phyloP scores from a whole-genome alignment of 2,113 vertebrate species.

The Plotosus lineatus region DNA sequence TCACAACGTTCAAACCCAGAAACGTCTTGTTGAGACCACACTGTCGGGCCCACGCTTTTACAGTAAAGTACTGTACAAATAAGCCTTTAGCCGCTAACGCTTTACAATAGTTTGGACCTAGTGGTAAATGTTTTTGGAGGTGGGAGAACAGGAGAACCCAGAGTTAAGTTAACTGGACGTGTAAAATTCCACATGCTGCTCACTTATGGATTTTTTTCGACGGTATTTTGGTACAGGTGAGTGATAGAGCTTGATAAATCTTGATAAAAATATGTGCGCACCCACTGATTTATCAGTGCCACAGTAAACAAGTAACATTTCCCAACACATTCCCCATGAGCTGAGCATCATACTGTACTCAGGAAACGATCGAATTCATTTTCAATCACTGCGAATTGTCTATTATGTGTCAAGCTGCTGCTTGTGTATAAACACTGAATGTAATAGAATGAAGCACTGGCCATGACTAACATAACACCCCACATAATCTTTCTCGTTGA shows the following conservation, averaged over 20 bases:
- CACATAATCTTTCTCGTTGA: neutral
- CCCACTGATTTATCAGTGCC: neutral
- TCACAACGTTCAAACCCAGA: too few relatives aligned
- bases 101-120: neutral
- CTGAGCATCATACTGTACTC: too few relatives aligned
- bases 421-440: neutral
- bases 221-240: neutral
- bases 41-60: too few relatives aligned
- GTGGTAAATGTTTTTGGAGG: neutral
- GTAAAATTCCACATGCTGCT: neutral
- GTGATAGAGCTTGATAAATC: neutral
- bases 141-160: neutral
- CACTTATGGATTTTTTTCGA: neutral
- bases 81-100: too few relatives aligned
- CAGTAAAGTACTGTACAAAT: too few relatives aligned
- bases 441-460: neutral
- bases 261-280: neutral
- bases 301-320: neutral
- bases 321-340: too few relatives aligned
- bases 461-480: neutral
- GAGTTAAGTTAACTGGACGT: neutral
- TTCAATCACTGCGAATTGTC: too few relatives aligned
- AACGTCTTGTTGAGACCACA: too few relatives aligned
- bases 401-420: too few relatives aligned
- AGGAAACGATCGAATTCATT: too few relatives aligned